phyloP scores from a whole-genome alignment of 2,113 vertebrate species.

The Puffinus mauretanicus region DNA sequence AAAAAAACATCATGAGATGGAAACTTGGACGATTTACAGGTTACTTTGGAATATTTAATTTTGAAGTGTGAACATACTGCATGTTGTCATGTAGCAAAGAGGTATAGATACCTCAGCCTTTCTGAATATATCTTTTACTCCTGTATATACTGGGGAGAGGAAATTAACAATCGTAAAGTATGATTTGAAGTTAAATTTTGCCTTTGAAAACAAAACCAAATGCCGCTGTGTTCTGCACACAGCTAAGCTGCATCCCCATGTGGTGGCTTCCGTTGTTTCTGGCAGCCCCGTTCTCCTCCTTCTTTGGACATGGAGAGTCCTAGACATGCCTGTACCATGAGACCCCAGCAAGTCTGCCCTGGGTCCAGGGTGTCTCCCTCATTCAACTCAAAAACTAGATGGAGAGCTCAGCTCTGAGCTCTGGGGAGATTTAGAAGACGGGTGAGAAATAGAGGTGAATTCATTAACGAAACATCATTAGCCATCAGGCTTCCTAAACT shows the following conservation, averaged over 20 bases:
- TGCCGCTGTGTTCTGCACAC: not conserved
- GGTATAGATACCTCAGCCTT: not conserved
- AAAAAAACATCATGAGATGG: not conserved
- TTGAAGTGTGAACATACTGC: not conserved
- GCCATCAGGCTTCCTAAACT: not conserved
- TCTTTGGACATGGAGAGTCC: not conserved
- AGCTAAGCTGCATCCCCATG: not conserved
- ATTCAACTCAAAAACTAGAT: not conserved
- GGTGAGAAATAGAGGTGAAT: not conserved
- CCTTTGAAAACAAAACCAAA: not conserved
- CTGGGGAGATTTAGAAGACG: not conserved
- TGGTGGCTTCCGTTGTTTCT: not conserved
- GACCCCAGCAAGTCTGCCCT: not conserved
- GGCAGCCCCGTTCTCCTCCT: not conserved
- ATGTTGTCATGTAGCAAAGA: not conserved
- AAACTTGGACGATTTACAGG: not conserved
- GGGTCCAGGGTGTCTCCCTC: not conserved
- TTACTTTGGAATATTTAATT: not conserved
- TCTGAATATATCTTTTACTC: not conserved
- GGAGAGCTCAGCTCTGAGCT: not conserved
- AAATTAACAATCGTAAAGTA: not conserved
- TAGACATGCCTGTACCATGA: not conserved
- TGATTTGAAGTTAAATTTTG: not conserved
- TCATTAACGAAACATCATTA: slow-evolving; percentile 14
- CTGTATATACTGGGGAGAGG: not conserved